Percentiles rank a stretch among this genome's conserved stretches.
phyloP scores from a whole-genome alignment of 35 echinoderm and acorn worm genomes.

The Lytechinus pictus region DNA sequence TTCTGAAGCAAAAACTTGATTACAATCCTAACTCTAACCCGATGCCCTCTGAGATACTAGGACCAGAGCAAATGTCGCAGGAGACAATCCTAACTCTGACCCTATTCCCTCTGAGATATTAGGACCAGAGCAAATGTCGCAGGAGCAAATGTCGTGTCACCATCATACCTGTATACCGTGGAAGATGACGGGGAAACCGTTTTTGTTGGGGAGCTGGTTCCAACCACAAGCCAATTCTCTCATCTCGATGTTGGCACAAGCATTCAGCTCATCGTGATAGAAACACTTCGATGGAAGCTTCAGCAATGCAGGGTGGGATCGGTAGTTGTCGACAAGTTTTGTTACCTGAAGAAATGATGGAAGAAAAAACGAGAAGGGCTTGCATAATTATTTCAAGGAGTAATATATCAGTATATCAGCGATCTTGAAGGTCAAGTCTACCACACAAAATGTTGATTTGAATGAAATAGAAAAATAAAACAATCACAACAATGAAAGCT shows the following conservation, averaged over 20 bases:
- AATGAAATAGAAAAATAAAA: too few relatives aligned
- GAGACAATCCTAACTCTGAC: too few relatives aligned
- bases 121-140: too few relatives aligned
- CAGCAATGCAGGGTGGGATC: slow-evolving; percentile 84
- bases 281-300: slow-evolving; percentile 81
- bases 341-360: slow-evolving; percentile 64
- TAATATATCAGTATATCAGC: too few relatives aligned
- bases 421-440: too few relatives aligned
- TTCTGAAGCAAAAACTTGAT: too few relatives aligned
- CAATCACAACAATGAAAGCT: too few relatives aligned
- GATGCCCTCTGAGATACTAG: too few relatives aligned
- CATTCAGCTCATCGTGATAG: slow-evolving; percentile 85
- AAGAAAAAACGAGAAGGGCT: not conserved
- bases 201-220: slow-evolving; percentile 77
- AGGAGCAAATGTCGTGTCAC: not conserved
- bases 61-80: too few relatives aligned
- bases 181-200: slow-evolving; percentile 81
- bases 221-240: slow-evolving; percentile 67
- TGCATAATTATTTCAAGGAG: not conserved
- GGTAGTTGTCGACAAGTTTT: slow-evolving; percentile 92
- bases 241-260: slow-evolving; percentile 61
- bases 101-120: too few relatives aligned
- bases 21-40: too few relatives aligned
- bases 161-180: slow-evolving; percentile 82
- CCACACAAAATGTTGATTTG: too few relatives aligned